Base-by-base conservation (phyloP, 2,888 invertebrate genomes). In the Habroteleia sp. region DNA sequence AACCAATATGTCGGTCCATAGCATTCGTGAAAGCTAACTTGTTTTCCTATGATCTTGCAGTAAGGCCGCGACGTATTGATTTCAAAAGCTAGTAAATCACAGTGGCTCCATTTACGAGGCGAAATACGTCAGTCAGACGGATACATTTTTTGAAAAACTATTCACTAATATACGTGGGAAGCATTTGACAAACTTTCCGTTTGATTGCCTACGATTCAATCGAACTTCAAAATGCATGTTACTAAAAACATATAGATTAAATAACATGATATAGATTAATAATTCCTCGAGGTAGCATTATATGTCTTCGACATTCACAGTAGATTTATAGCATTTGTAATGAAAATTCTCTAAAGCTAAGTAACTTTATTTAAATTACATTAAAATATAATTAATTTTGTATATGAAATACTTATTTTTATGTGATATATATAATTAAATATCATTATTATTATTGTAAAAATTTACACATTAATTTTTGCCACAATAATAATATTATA, bases 1-100 rank as follows among this genome's bases (percentile, higher is more conserved):
- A 82, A 77, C 84, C 80, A 69, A 76, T 77, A 77, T 78, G 79
- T 48, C 33, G 56, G 17, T 41, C 35, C 46, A 13, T 7, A 23
- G 41, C 41, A 23, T 23, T 41, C 23, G n/a, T 23, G 31, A 25
- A 48, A 48, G 50, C 56, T 56, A 16, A 5, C 50, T 20, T n/a
- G 58, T 35, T 35, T 37, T 42, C n/a, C 35, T 66, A 50, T 58
- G 66, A 66, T 73, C 44, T 63, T 13, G 41, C 54, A 48, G 60
- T 41, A 11, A 42, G 17, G 27, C 29, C 5, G 16, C 42, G 41
- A 41, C 20, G 23, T 56, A 42, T 44, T 42, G 50, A 42, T 48
- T 46, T 48, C 44, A 44, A 60, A 44, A 46, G 46, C 27, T 11
- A 35, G 44, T 44, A 62, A 37, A 46, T 62, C 48, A 62, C 8